Conservation (phyloP, 2,113 vertebrate species). For the Myotis lucifugus region DNA sequence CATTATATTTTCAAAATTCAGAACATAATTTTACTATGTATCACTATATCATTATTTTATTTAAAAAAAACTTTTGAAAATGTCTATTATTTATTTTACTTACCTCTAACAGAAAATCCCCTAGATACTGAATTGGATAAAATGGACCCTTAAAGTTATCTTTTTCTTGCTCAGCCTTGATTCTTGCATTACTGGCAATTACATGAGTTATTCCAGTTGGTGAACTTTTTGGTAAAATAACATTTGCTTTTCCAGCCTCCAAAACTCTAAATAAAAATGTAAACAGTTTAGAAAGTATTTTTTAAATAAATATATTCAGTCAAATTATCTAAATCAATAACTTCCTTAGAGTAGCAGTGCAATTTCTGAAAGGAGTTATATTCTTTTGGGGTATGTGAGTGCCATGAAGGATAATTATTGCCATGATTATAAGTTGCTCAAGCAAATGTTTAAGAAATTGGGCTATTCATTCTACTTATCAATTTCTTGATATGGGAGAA, state of each 20-base stretch:
- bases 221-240: constrained; percentile 83
- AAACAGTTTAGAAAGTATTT: constrained; percentile 22
- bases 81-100: constrained; percentile 67
- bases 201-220: constrained; percentile 89
- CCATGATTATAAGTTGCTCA: background rate
- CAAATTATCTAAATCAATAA: constrained; percentile 51
- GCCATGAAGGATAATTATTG: background rate
- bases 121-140: constrained; percentile 90
- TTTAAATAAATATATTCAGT: background rate
- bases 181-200: constrained; percentile 82
- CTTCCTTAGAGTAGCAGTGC: background rate
- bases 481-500: background rate
- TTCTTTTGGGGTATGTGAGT: background rate
- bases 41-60: background rate
- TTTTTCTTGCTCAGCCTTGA: constrained; percentile 70
- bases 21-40: constrained; percentile 28
- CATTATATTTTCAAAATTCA: constrained; percentile 19
- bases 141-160: constrained; percentile 79
- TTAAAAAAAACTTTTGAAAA: background rate
- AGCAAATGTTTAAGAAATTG: constrained; percentile 9
- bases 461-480: background rate
- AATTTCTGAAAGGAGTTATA: constrained; percentile 16
- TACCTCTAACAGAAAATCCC: constrained; percentile 94
- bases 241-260: constrained; percentile 90
- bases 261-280: constrained; percentile 88